These are phyloP conservation scores for Tachysurus fulvidraco DNA, from an alignment of 2,113 vertebrate genomes.

Conservation along the genomic window DNA sequence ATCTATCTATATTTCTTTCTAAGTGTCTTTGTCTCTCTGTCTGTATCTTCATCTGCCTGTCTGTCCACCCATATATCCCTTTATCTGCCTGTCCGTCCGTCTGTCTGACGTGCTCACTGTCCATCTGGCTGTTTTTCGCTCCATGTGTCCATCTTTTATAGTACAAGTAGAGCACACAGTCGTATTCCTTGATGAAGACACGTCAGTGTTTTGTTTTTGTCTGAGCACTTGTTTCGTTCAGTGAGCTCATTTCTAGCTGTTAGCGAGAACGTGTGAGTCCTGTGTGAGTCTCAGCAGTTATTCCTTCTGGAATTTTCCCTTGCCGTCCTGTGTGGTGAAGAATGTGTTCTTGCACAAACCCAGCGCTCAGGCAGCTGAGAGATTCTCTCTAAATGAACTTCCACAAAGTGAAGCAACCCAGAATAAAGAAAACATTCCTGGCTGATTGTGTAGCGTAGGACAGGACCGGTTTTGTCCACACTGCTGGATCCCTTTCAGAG, in stretches of 20 bases:
- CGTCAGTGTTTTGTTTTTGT: neutral
- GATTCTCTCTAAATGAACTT: neutral
- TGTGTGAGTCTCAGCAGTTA: neutral
- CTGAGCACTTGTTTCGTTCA: neutral
- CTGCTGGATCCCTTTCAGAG: neutral
- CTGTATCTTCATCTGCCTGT: neutral
- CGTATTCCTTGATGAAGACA: neutral
- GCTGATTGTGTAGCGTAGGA: neutral
- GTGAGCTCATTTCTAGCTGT: neutral
- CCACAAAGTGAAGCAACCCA: slow-evolving; percentile 14
- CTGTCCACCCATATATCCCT: neutral
- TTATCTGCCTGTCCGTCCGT: neutral
- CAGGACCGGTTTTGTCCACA: neutral
- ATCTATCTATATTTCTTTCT: neutral
- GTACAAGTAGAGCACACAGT: neutral
- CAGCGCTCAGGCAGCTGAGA: neutral
- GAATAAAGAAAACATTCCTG: slow-evolving; percentile 22
- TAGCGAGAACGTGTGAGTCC: slow-evolving; percentile 9
- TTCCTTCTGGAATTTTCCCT: slow-evolving; percentile 19
- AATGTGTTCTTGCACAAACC: slow-evolving; percentile 4
- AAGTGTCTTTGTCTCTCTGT: no score
- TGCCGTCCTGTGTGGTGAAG: slow-evolving; percentile 23
- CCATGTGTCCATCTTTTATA: neutral
- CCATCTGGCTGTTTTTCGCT: neutral
- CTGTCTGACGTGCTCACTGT: neutral